These are phyloP conservation scores for Drosophila maculinotata DNA, from an alignment of 2,888 invertebrate genomes.

Conservation along the genomic window DNA sequence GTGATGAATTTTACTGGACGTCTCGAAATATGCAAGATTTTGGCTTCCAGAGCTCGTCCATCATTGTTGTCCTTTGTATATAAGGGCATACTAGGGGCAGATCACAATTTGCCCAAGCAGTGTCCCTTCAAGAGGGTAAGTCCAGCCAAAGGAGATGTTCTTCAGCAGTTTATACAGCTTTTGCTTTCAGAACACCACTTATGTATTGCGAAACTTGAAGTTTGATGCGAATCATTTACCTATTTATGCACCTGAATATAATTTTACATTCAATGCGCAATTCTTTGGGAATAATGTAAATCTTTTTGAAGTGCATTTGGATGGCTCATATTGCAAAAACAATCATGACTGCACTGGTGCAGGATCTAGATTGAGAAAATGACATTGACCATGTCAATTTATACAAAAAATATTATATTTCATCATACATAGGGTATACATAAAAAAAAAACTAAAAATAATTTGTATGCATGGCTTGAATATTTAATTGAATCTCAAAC, in stretches of 20 bases:
- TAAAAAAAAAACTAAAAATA: background rate
- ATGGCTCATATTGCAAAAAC: background rate
- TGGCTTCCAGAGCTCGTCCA: background rate
- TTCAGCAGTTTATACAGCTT: background rate
- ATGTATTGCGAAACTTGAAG: background rate
- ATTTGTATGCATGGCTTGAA: background rate
- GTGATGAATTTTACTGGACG: background rate
- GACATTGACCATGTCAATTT: too few relatives aligned
- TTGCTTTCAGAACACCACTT: background rate
- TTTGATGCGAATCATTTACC: rapidly evolving
- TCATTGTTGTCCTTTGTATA: background rate
- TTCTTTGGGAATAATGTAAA: background rate
- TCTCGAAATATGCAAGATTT: background rate
- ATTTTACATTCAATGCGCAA: background rate
- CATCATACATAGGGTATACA: background rate
- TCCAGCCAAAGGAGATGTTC: background rate
- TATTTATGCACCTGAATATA: background rate
- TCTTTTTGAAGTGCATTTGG: background rate
- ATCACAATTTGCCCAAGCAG: background rate
- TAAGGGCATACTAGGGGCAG: background rate
- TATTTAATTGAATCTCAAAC: background rate
- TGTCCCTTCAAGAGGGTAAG: background rate
- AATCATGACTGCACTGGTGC: background rate
- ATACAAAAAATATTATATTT: too few relatives aligned
- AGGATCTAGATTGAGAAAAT: too few relatives aligned